These are phyloP conservation scores for Tachina lurida DNA, from an alignment of 2,888 invertebrate genomes.

Conservation along the genomic window DNA sequence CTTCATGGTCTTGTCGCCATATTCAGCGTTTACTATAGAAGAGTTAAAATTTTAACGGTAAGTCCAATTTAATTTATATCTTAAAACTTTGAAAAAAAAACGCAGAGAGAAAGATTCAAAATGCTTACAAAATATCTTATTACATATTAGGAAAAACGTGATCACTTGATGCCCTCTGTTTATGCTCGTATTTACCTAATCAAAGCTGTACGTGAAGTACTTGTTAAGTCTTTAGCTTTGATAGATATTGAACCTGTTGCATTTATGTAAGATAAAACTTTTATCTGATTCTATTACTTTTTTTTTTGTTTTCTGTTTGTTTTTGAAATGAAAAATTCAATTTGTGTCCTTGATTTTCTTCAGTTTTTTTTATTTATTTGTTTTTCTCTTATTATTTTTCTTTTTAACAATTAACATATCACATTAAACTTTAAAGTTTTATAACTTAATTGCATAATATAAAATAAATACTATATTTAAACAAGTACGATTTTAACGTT, in stretches of 20 bases:
- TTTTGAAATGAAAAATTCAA: conserved; percentile 13
- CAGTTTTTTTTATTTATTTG: conserved; percentile 18
- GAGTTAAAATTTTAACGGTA: conserved; percentile 88
- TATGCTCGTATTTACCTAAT: conserved; percentile 89
- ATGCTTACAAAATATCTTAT: conserved; percentile 17
- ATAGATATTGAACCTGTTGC: conserved; percentile 88
- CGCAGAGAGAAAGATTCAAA: neutral
- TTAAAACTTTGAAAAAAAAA: neutral
- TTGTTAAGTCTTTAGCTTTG: conserved; percentile 86
- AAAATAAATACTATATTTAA: conserved; percentile 37
- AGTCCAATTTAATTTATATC: conserved; percentile 76
- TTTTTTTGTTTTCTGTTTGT: conserved; percentile 4
- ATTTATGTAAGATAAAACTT: conserved; percentile 85
- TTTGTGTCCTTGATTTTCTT: conserved; percentile 18
- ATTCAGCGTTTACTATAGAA: conserved; percentile 90
- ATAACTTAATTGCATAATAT: conserved; percentile 36
- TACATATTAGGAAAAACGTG: conserved; percentile 85
- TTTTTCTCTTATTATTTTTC: neutral
- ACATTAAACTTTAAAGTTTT: conserved; percentile 61
- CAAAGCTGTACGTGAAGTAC: conserved; percentile 86
- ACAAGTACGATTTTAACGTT: conserved; percentile 32
- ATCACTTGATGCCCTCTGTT: conserved; percentile 87
- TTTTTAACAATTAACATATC: conserved; percentile 66
- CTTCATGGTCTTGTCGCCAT: conserved; percentile 86
- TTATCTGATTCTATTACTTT: neutral